phyloP scores from a whole-genome alignment of 2,888 invertebrate species.

The Iphiclides podalirius region DNA sequence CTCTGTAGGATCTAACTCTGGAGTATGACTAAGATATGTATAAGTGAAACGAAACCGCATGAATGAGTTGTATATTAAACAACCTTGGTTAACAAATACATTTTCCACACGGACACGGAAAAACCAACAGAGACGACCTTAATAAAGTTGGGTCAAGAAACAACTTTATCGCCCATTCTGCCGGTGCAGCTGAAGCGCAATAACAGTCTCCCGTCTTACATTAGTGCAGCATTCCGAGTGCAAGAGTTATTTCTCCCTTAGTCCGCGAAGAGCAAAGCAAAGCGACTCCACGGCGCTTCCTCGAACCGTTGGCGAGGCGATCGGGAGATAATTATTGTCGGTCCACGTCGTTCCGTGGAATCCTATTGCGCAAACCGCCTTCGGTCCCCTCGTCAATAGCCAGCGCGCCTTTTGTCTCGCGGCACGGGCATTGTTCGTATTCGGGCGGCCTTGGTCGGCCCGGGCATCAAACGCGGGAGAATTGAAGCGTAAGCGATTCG shows the following conservation, averaged over 20 bases:
- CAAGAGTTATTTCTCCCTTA: constrained; percentile 34
- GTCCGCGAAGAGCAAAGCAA: too few species aligned
- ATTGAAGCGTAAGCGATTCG: constrained; percentile 34
- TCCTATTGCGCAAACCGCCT: constrained; percentile 75
- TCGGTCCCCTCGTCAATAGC: constrained; percentile 72
- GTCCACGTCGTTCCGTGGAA: constrained; percentile 75
- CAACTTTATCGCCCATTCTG: too few species aligned
- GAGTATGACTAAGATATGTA: too few species aligned
- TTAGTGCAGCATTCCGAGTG: not conserved
- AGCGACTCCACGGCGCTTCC: constrained; percentile 46
- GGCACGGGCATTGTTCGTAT: constrained; percentile 72
- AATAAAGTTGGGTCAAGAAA: too few species aligned
- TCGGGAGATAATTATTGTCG: constrained; percentile 74
- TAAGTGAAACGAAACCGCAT: too few species aligned
- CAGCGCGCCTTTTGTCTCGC: constrained; percentile 71
- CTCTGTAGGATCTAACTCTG: too few species aligned
- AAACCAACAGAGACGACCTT: too few species aligned
- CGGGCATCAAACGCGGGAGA: constrained; percentile 60
- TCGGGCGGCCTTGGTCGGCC: constrained; percentile 60
- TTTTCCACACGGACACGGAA: too few species aligned
- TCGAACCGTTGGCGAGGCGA: constrained; percentile 64
- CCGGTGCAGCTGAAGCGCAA: too few species aligned
- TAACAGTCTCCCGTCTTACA: too few species aligned
- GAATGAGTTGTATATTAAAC: too few species aligned
- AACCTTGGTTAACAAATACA: too few species aligned